A percentile compares a stretch with the other conserved stretches of the same genome.
Conservation (phyloP, 2,888 invertebrate species). For the Escarpia spicata region DNA sequence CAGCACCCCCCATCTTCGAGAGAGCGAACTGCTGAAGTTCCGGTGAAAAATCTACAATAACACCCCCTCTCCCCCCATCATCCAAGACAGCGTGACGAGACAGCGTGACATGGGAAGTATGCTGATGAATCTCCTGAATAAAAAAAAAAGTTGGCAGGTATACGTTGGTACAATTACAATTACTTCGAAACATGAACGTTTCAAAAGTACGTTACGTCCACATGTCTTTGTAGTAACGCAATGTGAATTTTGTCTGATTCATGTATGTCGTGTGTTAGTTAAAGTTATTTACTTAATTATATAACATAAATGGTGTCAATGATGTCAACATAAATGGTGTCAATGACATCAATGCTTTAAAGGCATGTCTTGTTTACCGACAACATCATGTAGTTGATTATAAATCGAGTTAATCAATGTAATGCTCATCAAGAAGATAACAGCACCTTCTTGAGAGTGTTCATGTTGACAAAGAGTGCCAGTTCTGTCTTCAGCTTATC, state of each 20-base stretch:
- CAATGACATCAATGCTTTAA: background rate
- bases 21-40: too few species aligned
- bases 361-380: background rate
- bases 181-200: too few species aligned
- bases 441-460: slow-evolving; percentile 88
- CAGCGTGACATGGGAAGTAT: too few species aligned
- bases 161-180: too few species aligned
- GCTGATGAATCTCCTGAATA: too few species aligned
- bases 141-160: too few species aligned
- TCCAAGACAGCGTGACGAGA: too few species aligned
- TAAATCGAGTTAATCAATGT: background rate
- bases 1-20: too few species aligned
- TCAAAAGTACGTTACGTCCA: too few species aligned
- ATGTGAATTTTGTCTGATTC: background rate
- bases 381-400: background rate
- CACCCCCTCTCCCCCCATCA: too few species aligned
- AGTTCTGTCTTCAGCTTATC: slow-evolving; percentile 97
- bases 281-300: background rate
- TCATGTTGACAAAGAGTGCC: slow-evolving; percentile 93
- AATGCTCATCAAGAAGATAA: background rate
- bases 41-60: too few species aligned
- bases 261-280: background rate
- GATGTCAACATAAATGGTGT: background rate
- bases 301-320: background rate
- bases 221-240: background rate